Evolutionary conservation across 2,797 vertebrate species (phyloP), one percentile per base, ranked within the genome.

Genomic region (Syngnathus rostellatus): DNA sequence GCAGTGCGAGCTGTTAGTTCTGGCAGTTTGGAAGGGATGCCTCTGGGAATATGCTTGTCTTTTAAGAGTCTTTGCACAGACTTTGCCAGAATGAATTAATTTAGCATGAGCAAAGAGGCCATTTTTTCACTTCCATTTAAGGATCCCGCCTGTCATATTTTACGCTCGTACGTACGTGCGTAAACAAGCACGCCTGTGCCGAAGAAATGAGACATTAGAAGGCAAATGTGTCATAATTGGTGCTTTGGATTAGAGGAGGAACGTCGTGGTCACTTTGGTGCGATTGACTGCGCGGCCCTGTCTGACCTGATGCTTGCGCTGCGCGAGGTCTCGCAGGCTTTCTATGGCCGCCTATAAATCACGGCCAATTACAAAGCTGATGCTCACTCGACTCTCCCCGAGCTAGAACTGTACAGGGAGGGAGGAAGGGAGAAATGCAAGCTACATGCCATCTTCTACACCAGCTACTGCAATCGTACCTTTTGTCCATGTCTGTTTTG

Each of bases 61-160:
- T 84, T 62, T 79, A 81, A 86, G 81, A 85, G 85, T 85, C 85
- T 85, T 87, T 84, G 85, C 81, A 82, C 76, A 82, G 77, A 84
- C 80, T 83, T 86, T 83, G 83, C 84, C 81, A 81, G 80, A 78
- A 75, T 85, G 82, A 87, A 88, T 87, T 84, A 82, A 85, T 85
- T 76, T 71, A 79, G 78, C 83, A 79, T 76, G 80, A 85, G 81
- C 80, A 65, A 65, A 77, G 79, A 72, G 73, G 72, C 69, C 80
- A 80, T 74, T 73, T 80, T 72, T 31, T 23, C 74, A 72, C 81
- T 78, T 68, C 74, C 77, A 72, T 83, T 83, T 79, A 69, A 79
- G 73, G 61, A 71, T 75, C 74, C 74, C 70, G 69, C 77, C 74
- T 87, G 85, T 85, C 79, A 80, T 81, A 81, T 83, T 80, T 68